Evolutionary conservation across 2,113 vertebrate genomes (phyloP).

Genomic region (Rallus limicola): DNA sequence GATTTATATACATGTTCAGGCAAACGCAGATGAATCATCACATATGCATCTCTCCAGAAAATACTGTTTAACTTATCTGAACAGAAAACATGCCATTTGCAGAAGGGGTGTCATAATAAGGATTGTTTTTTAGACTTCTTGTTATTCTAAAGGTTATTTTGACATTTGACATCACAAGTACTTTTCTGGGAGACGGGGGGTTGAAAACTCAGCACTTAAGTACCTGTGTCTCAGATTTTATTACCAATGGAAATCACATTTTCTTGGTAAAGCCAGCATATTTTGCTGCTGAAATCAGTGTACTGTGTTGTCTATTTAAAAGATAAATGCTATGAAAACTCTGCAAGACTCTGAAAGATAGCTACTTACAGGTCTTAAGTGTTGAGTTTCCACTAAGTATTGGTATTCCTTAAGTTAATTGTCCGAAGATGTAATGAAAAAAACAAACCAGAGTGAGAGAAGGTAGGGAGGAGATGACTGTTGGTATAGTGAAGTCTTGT

Average conservation of each 20-base stretch:
- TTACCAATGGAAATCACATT: not conserved
- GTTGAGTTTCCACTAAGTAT: not conserved
- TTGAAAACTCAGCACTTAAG: not conserved
- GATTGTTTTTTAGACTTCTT: not conserved
- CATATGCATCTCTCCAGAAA: not conserved
- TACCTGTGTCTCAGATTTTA: not conserved
- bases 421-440: not conserved
- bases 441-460: not conserved
- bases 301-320: not conserved
- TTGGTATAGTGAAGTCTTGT: not conserved
- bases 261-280: not conserved
- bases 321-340: not conserved
- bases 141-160: constrained; percentile 2
- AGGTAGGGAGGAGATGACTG: not conserved
- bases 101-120: not conserved
- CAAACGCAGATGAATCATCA: not conserved
- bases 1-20: not conserved
- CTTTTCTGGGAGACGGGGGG: no score
- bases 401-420: not conserved
- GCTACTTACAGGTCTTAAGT: not conserved
- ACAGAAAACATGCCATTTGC: constrained; percentile 9
- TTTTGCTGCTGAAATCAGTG: not conserved
- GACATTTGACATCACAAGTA: not conserved
- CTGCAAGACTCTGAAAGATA: not conserved
- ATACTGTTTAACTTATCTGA: not conserved